These are phyloP conservation scores for Andrena chrysosceles DNA, from an alignment of 2,888 invertebrate genomes.

Conservation along the genomic window DNA sequence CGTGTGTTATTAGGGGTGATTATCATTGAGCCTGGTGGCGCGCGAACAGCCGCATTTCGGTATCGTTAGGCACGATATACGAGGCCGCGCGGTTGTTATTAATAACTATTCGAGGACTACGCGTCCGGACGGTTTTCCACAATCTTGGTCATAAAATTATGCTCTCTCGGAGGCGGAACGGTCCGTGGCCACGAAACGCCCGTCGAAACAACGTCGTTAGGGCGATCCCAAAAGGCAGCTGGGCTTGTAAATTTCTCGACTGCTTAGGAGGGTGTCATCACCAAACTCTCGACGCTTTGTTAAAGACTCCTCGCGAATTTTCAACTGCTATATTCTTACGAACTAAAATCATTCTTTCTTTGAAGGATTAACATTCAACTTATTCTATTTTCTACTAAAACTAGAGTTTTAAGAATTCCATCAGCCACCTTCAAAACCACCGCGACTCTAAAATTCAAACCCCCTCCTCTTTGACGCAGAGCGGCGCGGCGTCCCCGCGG, in stretches of 20 bases:
- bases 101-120: constrained; percentile 38
- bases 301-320: no score
- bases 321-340: no score
- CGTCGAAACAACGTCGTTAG: background rate
- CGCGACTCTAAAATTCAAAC: no score
- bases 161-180: background rate
- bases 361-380: no score
- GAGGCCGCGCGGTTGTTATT: constrained; percentile 35
- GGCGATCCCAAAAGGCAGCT: background rate
- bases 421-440: no score
- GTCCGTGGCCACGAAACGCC: background rate
- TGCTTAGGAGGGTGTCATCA: no score
- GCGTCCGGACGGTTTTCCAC: constrained; percentile 18
- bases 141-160: constrained; percentile 23
- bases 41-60: constrained; percentile 9
- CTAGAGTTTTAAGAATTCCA: no score
- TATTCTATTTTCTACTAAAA: no score
- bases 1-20: constrained; percentile 54
- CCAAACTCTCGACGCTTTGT: no score
- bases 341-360: no score
- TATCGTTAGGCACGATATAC: constrained; percentile 41
- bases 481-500: no score
- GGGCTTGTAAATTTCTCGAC: background rate
- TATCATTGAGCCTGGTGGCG: constrained; percentile 32
- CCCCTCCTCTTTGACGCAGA: no score